phyloP scores from a whole-genome alignment of 2,888 invertebrate species.

The Pachycephus smyrnensis region DNA sequence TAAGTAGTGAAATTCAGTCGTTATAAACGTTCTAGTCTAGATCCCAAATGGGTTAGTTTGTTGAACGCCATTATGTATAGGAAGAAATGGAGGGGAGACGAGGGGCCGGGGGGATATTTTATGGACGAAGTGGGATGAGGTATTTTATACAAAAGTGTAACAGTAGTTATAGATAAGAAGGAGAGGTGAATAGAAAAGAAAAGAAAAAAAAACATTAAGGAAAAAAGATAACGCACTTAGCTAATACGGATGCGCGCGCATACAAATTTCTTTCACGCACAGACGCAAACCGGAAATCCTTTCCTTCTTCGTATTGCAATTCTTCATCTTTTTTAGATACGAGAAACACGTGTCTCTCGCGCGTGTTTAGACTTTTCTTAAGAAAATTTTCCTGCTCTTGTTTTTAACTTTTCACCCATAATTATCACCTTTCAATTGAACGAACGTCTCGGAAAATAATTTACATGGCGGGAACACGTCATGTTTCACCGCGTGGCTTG shows the following conservation, averaged over 20 bases:
- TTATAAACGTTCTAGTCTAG: background rate
- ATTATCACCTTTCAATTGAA: no score
- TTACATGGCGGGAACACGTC: background rate
- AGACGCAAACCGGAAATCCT: background rate
- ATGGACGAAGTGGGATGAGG: background rate
- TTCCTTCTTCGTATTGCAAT: background rate
- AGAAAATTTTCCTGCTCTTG: no score
- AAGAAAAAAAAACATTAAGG: background rate
- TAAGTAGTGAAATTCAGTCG: background rate
- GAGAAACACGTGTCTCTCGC: background rate
- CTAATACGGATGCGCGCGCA: background rate
- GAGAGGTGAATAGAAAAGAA: background rate
- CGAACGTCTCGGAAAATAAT: background rate
- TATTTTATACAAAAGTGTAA: background rate
- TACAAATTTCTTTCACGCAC: background rate
- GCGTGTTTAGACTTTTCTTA: background rate
- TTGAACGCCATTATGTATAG: background rate
- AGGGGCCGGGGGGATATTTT: background rate
- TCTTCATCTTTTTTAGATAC: background rate
- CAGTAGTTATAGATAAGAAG: background rate
- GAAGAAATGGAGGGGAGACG: background rate
- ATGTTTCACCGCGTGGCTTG: background rate
- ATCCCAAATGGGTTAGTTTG: slow-evolving; percentile 8
- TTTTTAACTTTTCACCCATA: no score
- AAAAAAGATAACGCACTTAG: background rate